Evolutionary conservation across 2,888 invertebrate genomes (phyloP).

Genomic region (Thera britannica): DNA sequence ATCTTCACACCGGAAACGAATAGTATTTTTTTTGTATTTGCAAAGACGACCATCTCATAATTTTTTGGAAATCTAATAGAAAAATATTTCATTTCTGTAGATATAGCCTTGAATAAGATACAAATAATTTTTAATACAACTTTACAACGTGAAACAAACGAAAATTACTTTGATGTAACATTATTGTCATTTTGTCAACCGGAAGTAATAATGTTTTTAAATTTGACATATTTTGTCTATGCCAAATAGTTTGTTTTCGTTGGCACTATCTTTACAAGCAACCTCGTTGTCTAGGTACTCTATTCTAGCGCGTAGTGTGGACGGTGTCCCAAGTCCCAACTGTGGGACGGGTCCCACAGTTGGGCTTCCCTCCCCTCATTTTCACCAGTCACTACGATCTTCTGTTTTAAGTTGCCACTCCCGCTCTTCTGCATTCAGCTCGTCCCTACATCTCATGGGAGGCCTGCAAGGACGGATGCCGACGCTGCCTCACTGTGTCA

Average conservation of each 20-base stretch:
- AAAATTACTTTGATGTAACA: conserved; percentile 47
- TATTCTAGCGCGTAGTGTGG: neutral
- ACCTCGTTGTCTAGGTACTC: neutral
- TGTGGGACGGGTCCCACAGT: no score
- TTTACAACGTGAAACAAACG: conserved; percentile 48
- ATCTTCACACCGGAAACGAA: conserved; percentile 80
- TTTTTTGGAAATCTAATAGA: conserved; percentile 52
- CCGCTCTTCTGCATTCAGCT: no score
- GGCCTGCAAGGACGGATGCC: no score
- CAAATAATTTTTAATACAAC: conserved; percentile 52
- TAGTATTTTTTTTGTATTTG: conserved; percentile 69
- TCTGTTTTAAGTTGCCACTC: no score
- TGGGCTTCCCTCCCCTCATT: no score
- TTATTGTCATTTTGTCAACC: conserved; percentile 47
- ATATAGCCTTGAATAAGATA: conserved; percentile 47
- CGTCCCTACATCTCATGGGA: no score
- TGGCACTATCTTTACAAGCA: neutral
- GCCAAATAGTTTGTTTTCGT: conserved; percentile 4
- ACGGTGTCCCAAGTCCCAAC: no score
- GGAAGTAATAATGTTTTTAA: conserved; percentile 55
- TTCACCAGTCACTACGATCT: no score
- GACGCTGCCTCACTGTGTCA: no score
- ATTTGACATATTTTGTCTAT: conserved; percentile 44
- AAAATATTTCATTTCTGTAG: conserved; percentile 72
- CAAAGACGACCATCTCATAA: conserved; percentile 60